Conservation (phyloP, 2,888 invertebrate genomes). For the Lasioglossum leucozonium region DNA sequence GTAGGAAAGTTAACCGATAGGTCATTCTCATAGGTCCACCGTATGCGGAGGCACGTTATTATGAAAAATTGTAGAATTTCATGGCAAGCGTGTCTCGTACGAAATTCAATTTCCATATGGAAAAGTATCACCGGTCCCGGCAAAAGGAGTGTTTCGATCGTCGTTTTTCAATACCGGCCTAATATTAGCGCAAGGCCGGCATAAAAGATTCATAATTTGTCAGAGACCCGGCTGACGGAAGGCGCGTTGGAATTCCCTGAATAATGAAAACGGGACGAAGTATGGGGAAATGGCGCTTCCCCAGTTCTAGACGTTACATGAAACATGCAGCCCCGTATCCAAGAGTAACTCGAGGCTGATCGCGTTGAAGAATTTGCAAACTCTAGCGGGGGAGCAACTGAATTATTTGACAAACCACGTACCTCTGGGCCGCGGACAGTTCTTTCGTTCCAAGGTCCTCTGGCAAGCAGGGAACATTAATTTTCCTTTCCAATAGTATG, state of each 20-base stretch:
- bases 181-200: conserved; percentile 11
- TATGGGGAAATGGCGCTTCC: conserved; percentile 52
- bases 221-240: conserved; percentile 30
- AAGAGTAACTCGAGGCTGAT: conserved; percentile 10
- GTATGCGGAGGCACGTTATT: no score
- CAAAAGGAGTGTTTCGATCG: not conserved
- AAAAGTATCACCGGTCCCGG: not conserved
- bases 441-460: not conserved
- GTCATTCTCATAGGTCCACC: not conserved
- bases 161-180: conserved; percentile 8
- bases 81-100: not conserved
- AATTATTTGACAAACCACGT: conserved; percentile 35
- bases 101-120: not conserved
- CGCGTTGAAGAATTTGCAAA: conserved; percentile 15
- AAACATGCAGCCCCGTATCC: conserved; percentile 52
- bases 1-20: not conserved
- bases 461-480: conserved; percentile 1
- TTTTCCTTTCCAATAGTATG: conserved; percentile 41
- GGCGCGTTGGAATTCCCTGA: conserved; percentile 56
- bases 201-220: conserved; percentile 57
- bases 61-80: not conserved
- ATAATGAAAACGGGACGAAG: conserved; percentile 62
- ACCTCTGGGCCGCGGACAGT: conserved; percentile 6
- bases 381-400: conserved; percentile 8
- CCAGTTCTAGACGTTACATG: conserved; percentile 27